Conservation (phyloP, 2,888 invertebrate genomes). For the Agrotis ipsilon region DNA sequence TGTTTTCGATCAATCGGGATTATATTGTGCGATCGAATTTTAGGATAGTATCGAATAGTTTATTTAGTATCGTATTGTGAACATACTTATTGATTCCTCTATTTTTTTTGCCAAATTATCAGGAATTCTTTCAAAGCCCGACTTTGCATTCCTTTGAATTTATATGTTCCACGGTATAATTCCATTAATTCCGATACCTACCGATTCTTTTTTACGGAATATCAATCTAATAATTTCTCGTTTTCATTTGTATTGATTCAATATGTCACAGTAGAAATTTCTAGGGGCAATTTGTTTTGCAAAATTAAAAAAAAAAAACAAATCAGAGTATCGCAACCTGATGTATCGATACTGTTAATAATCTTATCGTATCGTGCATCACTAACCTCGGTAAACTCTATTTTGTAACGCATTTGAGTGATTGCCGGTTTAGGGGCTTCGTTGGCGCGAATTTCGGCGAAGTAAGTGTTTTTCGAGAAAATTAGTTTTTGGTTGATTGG, state of each 20-base stretch:
- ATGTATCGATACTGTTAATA: not conserved
- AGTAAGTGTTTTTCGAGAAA: conserved; percentile 54
- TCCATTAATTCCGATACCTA: not conserved
- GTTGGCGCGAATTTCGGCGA: conserved; percentile 25
- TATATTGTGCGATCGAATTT: no score
- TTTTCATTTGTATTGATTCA: not conserved
- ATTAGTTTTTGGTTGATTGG: conserved; percentile 44
- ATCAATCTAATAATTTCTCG: not conserved
- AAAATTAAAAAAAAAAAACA: no score
- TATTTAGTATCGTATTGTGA: not conserved
- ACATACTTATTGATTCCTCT: not conserved
- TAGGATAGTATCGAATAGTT: no score
- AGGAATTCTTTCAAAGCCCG: not conserved
- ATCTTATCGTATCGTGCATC: not conserved
- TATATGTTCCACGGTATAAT: not conserved
- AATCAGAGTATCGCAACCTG: no score
- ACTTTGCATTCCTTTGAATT: not conserved
- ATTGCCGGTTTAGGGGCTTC: conserved; percentile 64
- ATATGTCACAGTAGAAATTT: not conserved
- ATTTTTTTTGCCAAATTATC: not conserved
- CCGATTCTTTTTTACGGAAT: not conserved
- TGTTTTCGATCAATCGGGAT: not conserved
- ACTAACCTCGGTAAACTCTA: conserved; percentile 71
- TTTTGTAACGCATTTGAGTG: conserved; percentile 72
- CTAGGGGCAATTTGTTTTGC: no score